These are phyloP conservation scores for Rhinolophus sinicus DNA, from an alignment of 2,113 vertebrate genomes.

Conservation along the genomic window DNA sequence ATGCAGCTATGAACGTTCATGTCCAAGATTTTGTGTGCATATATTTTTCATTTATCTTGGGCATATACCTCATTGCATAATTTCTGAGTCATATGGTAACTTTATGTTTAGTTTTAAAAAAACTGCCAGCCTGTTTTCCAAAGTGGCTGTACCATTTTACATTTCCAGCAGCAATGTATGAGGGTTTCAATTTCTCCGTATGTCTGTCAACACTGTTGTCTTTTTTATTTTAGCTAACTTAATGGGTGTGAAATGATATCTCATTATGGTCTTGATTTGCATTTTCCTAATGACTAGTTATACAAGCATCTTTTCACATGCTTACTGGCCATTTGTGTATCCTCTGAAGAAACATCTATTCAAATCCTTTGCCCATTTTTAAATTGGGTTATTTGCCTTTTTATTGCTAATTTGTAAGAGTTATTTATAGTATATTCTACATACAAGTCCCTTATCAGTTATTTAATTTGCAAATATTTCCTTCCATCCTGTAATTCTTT, in stretches of 20 bases:
- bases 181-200: not conserved
- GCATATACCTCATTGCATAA: not conserved
- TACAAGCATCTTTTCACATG: not conserved
- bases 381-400: conserved; percentile 26
- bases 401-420: not conserved
- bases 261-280: not conserved
- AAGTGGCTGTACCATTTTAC: not conserved
- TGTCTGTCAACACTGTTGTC: not conserved
- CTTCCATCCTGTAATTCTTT: not conserved
- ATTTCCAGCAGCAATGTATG: not conserved
- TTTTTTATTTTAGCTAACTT: not conserved
- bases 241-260: not conserved
- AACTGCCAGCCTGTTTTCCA: not conserved
- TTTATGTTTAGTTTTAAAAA: not conserved
- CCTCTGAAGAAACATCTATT: not conserved
- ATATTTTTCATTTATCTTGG: conserved; percentile 6
- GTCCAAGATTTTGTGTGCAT: not conserved
- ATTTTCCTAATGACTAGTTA: not conserved
- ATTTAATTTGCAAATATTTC: not conserved
- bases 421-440: not conserved
- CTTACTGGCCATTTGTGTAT: not conserved
- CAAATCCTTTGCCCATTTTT: not conserved
- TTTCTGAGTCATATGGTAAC: not conserved
- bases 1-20: not conserved
- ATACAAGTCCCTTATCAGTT: not conserved